Conservation (phyloP, 2,797 vertebrate species). For the Xenops minutus region DNA sequence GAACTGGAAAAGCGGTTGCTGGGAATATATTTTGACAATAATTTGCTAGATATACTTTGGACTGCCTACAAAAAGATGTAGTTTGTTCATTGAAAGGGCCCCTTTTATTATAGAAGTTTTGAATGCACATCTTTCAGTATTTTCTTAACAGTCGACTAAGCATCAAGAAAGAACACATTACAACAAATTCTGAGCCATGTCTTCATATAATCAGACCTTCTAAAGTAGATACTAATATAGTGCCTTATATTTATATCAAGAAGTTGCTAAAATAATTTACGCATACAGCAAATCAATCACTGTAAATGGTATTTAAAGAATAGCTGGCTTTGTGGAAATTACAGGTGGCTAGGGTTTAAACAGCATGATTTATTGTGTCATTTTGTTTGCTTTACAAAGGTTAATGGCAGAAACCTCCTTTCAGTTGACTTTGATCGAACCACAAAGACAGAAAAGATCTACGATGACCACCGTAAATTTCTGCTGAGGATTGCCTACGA, state of each 20-base stretch:
- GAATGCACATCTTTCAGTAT: slow-evolving; percentile 25
- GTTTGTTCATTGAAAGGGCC: background rate
- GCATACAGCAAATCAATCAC: slow-evolving; percentile 74
- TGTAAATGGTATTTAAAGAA: slow-evolving; percentile 75
- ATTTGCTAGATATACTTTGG: background rate
- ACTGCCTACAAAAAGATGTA: background rate
- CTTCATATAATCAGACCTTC: slow-evolving; percentile 81
- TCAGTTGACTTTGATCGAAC: slow-evolving; percentile 97
- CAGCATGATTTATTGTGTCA: slow-evolving; percentile 62
- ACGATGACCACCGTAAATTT: slow-evolving; percentile 98
- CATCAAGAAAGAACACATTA: slow-evolving; percentile 77
- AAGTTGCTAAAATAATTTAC: slow-evolving; percentile 79
- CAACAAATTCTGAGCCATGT: slow-evolving; percentile 79
- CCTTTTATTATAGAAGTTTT: slow-evolving; percentile 42
- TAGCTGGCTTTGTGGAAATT: slow-evolving; percentile 61
- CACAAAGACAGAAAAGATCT: slow-evolving; percentile 97
- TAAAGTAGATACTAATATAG: slow-evolving; percentile 76
- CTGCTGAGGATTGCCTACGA: slow-evolving; percentile 96
- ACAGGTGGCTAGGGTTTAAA: slow-evolving; percentile 37
- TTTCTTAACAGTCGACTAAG: slow-evolving; percentile 69
- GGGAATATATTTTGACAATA: background rate
- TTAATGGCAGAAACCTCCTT: slow-evolving; percentile 97
- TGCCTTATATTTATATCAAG: slow-evolving; percentile 68
- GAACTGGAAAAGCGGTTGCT: background rate
- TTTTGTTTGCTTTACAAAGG: slow-evolving; percentile 81